A percentile compares a stretch with the other conserved stretches of the same genome.
These are phyloP conservation scores for Scaptomyza reducta DNA, from an alignment of 2,888 invertebrate genomes.

Conservation along the genomic window DNA sequence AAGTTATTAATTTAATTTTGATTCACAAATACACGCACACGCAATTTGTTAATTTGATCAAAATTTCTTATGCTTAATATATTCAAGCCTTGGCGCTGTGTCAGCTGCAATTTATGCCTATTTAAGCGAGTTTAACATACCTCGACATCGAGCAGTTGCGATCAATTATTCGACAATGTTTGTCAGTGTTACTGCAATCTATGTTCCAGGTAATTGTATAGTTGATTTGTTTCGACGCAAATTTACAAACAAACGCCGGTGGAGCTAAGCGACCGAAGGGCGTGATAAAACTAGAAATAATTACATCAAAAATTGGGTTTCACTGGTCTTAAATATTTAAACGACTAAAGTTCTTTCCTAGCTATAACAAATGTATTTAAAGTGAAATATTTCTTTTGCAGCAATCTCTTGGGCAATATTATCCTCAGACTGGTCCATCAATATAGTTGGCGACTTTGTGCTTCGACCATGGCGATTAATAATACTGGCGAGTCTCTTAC, in stretches of 20 bases:
- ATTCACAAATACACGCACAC: too few species aligned
- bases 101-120: conserved; percentile 78
- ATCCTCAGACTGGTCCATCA: conserved; percentile 73
- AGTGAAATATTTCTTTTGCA: conserved; percentile 20
- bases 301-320: background rate
- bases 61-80: background rate
- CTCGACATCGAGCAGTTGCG: conserved; percentile 76
- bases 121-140: conserved; percentile 77
- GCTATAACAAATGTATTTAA: background rate
- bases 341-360: too few species aligned
- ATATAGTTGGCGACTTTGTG: conserved; percentile 62
- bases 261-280: too few species aligned
- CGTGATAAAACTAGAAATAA: background rate
- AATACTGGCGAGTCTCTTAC: conserved; percentile 69
- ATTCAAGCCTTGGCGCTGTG: conserved; percentile 70
- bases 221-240: background rate
- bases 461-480: conserved; percentile 80
- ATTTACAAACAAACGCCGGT: too few species aligned
- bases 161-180: conserved; percentile 82
- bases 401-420: conserved; percentile 76
- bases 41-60: background rate
- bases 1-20: too few species aligned
- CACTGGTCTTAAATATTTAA: too few species aligned
- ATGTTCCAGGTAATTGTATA: conserved; percentile 74
- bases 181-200: conserved; percentile 78